phyloP scores from a whole-genome alignment of 2,888 invertebrate species.

The Fragum whitleyi region DNA sequence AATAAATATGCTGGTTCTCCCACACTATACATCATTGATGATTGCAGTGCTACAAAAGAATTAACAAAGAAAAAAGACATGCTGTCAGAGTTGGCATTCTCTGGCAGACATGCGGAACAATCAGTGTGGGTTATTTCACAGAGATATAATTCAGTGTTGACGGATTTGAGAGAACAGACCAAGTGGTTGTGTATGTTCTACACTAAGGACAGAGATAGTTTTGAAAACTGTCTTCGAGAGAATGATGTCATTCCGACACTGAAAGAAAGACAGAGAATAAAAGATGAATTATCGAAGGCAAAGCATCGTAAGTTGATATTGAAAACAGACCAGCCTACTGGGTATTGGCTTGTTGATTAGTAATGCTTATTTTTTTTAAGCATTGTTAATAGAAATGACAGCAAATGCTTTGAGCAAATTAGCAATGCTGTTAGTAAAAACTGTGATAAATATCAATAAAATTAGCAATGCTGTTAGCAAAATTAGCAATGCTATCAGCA shows the following conservation, averaged over 20 bases:
- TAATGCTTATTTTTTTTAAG: constrained; percentile 34
- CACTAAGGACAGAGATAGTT: constrained; percentile 45
- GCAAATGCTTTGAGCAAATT: not conserved
- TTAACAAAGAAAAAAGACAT: constrained; percentile 47
- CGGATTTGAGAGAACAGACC: constrained; percentile 55
- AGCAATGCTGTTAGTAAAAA: not conserved
- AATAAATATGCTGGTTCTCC: constrained; percentile 38
- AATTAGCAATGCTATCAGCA: constrained; percentile 26
- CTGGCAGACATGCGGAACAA: constrained; percentile 44
- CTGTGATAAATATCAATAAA: constrained; percentile 1
- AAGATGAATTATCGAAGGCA: constrained; percentile 40
- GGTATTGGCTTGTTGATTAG: constrained; percentile 30
- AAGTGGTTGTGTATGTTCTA: constrained; percentile 59
- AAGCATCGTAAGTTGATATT: constrained; percentile 51
- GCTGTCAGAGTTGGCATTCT: constrained; percentile 47
- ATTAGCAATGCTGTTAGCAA: constrained; percentile 12
- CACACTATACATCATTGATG: constrained; percentile 56
- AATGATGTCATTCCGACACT: constrained; percentile 58
- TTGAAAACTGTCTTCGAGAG: constrained; percentile 61
- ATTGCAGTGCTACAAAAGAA: constrained; percentile 42
- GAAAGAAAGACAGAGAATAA: constrained; percentile 48
- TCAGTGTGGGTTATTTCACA: constrained; percentile 56
- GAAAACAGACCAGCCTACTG: constrained; percentile 38
- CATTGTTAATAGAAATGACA: constrained; percentile 11
- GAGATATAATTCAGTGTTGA: constrained; percentile 57